Base-by-base conservation (phyloP, 2,888 invertebrate genomes). In the Portevinia maculata region DNA sequence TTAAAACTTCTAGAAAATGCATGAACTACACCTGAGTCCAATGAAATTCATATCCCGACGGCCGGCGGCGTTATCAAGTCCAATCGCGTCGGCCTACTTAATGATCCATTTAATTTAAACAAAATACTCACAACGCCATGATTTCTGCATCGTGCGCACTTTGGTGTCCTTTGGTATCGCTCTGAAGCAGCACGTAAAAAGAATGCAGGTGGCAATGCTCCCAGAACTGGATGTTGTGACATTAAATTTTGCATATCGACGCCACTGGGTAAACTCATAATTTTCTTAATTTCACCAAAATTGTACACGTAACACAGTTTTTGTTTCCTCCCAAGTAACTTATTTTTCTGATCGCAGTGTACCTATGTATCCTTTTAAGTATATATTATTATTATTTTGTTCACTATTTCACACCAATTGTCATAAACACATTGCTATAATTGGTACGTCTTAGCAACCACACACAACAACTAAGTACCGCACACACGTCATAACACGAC, bases 71-170 rank as follows among this genome's bases (percentile, higher is more conserved):
- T n/a, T n/a, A n/a, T n/a, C n/a, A n/a, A n/a, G n/a, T n/a, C n/a
- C n/a, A n/a, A n/a, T n/a, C n/a, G n/a, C n/a, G n/a, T n/a, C n/a
- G n/a, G n/a, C n/a, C n/a, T n/a, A n/a, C n/a, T n/a, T n/a, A n/a
- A n/a, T n/a, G n/a, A n/a, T n/a, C n/a, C n/a, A n/a, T n/a, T n/a
- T n/a, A n/a, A n/a, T n/a, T n/a, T n/a, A n/a, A 34, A 21, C 8
- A 46, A 59, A 75, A 59, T 81, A 24, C 98, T 98, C 75, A 99
- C 98, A 85, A 98, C 98, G 86, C 99, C 99, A 92, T 99, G 99
- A 92, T 99, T 99, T 79, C 99, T 93, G 90, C 99, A 99, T 64
- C 99, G 93, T 75, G 99, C 99, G 91, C 99, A 99, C 91, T 99
- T 99, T 41, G 99, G 99, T 15, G 99, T 98, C 86, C 98, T 92